Conservation (phyloP, 1,140 invertebrate species). For the Psix sp. region DNA sequence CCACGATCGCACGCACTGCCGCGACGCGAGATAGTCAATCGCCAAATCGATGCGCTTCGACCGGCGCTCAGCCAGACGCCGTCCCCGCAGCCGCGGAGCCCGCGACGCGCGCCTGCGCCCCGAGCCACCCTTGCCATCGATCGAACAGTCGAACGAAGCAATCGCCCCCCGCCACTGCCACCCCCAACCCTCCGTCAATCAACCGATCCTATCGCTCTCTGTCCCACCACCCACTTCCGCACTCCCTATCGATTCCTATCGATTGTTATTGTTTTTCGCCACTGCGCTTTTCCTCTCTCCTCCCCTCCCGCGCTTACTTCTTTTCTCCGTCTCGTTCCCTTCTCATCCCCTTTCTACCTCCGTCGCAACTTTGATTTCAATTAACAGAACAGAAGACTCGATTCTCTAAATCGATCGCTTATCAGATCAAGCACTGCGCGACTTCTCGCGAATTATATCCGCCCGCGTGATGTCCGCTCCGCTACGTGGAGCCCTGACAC, state of each 20-base stretch:
- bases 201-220: slow-evolving; percentile 13
- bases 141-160: slow-evolving; percentile 52
- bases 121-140: slow-evolving; percentile 28
- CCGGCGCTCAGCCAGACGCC: slow-evolving; percentile 23
- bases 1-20: slow-evolving; percentile 36
- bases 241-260: not conserved
- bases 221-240: not conserved
- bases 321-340: too few species aligned
- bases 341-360: too few species aligned
- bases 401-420: too few species aligned
- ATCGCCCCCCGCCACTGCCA: slow-evolving; percentile 22
- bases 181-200: slow-evolving; percentile 35
- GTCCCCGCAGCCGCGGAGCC: slow-evolving; percentile 37
- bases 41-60: slow-evolving; percentile 54
- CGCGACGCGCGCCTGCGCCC: slow-evolving; percentile 38
- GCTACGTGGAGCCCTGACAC: slow-evolving; percentile 38
- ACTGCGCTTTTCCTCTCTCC: too few species aligned
- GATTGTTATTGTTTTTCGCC: too few species aligned
- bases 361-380: too few species aligned
- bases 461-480: slow-evolving; percentile 33
- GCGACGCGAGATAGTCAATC: slow-evolving; percentile 54
- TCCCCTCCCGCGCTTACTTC: not conserved
- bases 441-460: not conserved
- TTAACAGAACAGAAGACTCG: too few species aligned
- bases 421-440: not conserved